Evolutionary conservation across 1,140 invertebrate species (phyloP).

Genomic region (Heterodera schachtii): DNA sequence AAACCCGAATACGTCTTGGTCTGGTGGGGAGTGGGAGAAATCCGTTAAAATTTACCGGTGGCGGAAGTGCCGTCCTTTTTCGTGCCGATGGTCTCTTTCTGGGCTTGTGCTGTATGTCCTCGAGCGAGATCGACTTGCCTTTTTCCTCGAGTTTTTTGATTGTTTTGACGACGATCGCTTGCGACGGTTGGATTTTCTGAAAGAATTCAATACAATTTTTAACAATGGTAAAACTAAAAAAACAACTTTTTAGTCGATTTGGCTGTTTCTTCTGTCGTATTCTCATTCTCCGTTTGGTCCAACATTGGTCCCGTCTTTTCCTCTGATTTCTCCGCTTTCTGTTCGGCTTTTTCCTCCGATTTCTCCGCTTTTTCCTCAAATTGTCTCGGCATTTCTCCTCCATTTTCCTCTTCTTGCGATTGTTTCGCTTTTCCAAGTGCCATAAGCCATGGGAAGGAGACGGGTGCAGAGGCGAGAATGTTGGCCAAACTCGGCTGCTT

Average conservation of each 20-base stretch:
- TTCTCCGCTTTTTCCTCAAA: not conserved
- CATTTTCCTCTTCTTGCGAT: not conserved
- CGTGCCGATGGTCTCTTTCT: not conserved
- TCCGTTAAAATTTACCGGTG: not conserved
- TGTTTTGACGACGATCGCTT: not conserved
- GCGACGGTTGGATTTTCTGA: not conserved
- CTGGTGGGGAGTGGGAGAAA: not conserved
- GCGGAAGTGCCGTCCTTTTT: not conserved
- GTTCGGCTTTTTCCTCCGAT: not conserved
- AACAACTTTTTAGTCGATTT: not conserved
- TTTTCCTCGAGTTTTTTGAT: no score
- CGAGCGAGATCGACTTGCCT: not conserved
- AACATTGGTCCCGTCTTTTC: not conserved
- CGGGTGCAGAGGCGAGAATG: conserved; percentile 23
- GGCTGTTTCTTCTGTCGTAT: not conserved
- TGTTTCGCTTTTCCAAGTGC: conserved; percentile 10
- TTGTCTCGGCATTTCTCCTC: not conserved
- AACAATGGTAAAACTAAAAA: not conserved
- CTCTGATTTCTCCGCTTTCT: not conserved
- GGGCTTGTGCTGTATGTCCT: not conserved
- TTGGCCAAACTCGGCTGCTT: conserved; percentile 2
- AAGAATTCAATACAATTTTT: not conserved
- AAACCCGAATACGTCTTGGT: not conserved
- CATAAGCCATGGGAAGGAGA: conserved; percentile 20
- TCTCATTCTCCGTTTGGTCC: not conserved